These are phyloP conservation scores for Entelurus aequoreus DNA, from an alignment of 2,113 vertebrate species.

Conservation along the genomic window DNA sequence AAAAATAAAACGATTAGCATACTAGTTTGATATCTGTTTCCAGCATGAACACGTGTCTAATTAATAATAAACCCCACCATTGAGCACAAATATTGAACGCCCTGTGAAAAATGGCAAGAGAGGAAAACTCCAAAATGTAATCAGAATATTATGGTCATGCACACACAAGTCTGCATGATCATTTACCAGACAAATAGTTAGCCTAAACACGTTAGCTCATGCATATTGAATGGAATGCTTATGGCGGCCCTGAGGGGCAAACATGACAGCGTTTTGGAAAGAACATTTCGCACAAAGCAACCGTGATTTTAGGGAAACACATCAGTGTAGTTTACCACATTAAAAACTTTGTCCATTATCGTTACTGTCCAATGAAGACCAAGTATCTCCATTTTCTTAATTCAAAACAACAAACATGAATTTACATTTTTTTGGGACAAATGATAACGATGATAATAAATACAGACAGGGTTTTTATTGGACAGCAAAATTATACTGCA, in stretches of 20 bases:
- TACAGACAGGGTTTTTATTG: no score
- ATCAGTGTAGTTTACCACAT: no score
- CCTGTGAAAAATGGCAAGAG: background rate
- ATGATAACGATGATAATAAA: no score
- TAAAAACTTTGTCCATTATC: no score
- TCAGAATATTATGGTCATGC: constrained; percentile 2
- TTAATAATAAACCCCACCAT: constrained; percentile 24
- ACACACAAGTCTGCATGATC: background rate
- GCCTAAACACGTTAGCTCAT: background rate
- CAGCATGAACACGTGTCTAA: constrained; percentile 24
- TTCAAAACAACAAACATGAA: no score
- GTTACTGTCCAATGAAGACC: no score
- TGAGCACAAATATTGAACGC: constrained; percentile 5
- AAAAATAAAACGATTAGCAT: no score
- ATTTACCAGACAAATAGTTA: constrained; percentile 2
- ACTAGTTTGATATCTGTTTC: constrained; percentile 39
- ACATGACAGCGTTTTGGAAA: background rate
- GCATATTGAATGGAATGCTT: background rate
- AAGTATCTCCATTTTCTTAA: no score
- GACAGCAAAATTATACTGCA: no score
- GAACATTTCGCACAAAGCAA: background rate
- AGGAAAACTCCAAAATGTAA: background rate
- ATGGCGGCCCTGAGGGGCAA: background rate
- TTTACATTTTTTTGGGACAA: no score
- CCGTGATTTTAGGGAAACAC: background rate